phyloP scores from a whole-genome alignment of 1,140 invertebrate genomes.

The Aphaenogaster ashmeadi region DNA sequence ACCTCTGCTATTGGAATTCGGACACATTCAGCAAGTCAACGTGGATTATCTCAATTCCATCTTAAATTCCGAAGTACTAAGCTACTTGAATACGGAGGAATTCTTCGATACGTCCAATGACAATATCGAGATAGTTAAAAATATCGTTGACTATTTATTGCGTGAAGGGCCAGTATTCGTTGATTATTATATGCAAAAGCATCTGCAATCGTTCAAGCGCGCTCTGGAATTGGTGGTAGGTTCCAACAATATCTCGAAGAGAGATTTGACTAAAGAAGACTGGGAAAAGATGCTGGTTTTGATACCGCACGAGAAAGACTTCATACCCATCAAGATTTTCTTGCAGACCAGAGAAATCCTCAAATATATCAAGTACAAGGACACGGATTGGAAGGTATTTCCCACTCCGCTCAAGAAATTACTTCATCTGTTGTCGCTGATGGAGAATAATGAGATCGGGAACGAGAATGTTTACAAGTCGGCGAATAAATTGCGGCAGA shows the following conservation, averaged over 20 bases:
- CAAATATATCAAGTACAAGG: conserved; percentile 11
- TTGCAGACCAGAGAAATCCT: conserved; percentile 17
- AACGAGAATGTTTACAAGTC: neutral
- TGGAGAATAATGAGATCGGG: neutral
- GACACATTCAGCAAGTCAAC: conserved; percentile 35
- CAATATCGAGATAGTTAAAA: conserved; percentile 11
- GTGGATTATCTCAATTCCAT: conserved; percentile 38
- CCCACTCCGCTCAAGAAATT: conserved; percentile 35
- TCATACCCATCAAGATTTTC: neutral
- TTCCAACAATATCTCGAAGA: neutral
- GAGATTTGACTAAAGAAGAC: neutral
- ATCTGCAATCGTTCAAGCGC: conserved; percentile 36
- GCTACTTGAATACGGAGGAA: conserved; percentile 3
- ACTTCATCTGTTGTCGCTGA: conserved; percentile 19
- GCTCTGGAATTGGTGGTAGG: neutral
- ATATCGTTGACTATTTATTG: conserved; percentile 41
- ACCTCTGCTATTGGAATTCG: conserved; percentile 15
- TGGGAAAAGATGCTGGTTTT: conserved; percentile 26
- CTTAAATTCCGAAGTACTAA: conserved; percentile 30
- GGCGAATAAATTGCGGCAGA: neutral
- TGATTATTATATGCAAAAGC: conserved; percentile 8
- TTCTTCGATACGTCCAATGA: neutral
- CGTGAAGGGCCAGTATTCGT: neutral
- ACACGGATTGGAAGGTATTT: conserved; percentile 33
- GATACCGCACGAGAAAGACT: conserved; percentile 26